Evolutionary conservation across 2,113 vertebrate genomes (phyloP).

Genomic region (Tragelaphus scriptus): DNA sequence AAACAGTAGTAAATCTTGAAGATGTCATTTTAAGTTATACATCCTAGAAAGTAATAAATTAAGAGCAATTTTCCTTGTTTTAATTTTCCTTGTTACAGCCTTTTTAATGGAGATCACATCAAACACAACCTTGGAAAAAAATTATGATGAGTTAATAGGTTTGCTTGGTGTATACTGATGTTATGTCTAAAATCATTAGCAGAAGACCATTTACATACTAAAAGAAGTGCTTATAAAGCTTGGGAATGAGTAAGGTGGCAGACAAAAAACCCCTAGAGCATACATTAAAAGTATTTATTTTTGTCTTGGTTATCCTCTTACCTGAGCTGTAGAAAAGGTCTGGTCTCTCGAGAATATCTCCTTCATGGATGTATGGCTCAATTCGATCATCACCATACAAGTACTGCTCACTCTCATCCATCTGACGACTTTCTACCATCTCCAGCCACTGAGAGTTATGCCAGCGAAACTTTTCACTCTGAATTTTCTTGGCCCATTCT

Average conservation of each 20-base stretch:
- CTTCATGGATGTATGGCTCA: constrained; percentile 87
- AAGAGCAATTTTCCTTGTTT: not conserved
- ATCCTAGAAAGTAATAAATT: constrained; percentile 12
- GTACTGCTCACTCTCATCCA: constrained; percentile 89
- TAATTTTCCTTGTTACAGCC: not conserved
- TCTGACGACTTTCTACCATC: constrained; percentile 91
- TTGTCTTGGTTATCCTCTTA: constrained; percentile 60
- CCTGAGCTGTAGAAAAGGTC: constrained; percentile 92
- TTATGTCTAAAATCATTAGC: not conserved
- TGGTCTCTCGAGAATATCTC: constrained; percentile 89
- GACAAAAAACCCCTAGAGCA: not conserved
- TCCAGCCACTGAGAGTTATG: constrained; percentile 97
- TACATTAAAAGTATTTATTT: not conserved
- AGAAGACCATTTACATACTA: not conserved
- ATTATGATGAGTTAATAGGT: not conserved
- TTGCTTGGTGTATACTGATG: not conserved
- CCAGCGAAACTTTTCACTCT: constrained; percentile 92
- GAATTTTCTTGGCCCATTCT: constrained; percentile 93
- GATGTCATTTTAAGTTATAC: not conserved
- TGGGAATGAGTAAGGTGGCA: not conserved
- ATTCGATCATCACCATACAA: constrained; percentile 85
- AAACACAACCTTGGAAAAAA: constrained; percentile 31
- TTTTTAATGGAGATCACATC: not conserved
- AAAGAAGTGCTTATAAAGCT: not conserved
- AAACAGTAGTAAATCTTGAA: constrained; percentile 20